Conservation (phyloP, 1,140 invertebrate genomes). For the Microplitis mediator region DNA sequence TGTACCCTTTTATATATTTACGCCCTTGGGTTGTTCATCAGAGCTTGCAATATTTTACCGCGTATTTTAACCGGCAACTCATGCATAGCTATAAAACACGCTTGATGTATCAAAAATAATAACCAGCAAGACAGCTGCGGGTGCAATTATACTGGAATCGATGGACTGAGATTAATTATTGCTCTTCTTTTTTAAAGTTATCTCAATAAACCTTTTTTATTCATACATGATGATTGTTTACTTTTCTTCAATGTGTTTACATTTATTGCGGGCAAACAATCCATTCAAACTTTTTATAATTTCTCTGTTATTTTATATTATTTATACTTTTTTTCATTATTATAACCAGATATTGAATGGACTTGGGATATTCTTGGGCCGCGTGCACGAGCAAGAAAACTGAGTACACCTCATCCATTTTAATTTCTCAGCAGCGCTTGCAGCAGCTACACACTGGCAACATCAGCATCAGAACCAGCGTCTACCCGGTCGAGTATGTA, state of each 20-base stretch:
- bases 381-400: background rate
- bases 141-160: background rate
- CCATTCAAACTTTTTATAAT: too few species aligned
- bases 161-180: background rate
- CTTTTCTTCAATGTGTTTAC: too few species aligned
- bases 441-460: background rate
- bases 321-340: too few species aligned
- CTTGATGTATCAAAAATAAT: slow-evolving; percentile 1
- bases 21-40: slow-evolving; percentile 10
- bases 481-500: too few species aligned
- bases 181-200: too few species aligned
- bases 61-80: slow-evolving; percentile 8
- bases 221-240: too few species aligned
- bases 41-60: background rate
- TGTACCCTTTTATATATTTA: background rate
- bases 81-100: slow-evolving; percentile 6
- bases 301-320: too few species aligned
- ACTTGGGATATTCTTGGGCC: too few species aligned
- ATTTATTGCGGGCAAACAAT: too few species aligned
- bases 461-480: too few species aligned
- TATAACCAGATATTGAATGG: too few species aligned
- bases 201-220: too few species aligned
- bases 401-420: slow-evolving; percentile 27
- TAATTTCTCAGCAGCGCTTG: slow-evolving; percentile 27
- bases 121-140: slow-evolving; percentile 1